A percentile compares a stretch with the other conserved stretches of the same genome.
phyloP scores from a whole-genome alignment of 2,888 invertebrate species.

The Polia nebulosa region DNA sequence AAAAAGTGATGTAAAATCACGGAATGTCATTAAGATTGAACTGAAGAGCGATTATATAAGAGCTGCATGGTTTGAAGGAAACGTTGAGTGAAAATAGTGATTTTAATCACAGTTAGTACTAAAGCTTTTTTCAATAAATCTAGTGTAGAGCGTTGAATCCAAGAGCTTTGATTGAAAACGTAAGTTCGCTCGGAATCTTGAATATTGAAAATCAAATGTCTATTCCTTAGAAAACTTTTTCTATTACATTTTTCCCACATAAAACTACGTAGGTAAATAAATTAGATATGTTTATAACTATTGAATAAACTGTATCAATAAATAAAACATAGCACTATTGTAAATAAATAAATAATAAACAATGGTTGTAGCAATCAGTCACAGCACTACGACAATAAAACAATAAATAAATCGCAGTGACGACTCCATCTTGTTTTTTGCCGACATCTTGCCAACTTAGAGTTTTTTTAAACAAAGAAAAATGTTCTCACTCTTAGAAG shows the following conservation, averaged over 20 bases:
- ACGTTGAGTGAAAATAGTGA: constrained; percentile 12
- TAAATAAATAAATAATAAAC: not conserved
- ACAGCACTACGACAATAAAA: constrained; percentile 30
- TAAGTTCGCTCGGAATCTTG: constrained; percentile 13
- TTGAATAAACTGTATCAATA: not conserved
- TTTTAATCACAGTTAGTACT: constrained; percentile 39
- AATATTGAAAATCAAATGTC: constrained; percentile 10
- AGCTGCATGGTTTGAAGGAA: constrained; percentile 14
- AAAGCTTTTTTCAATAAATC: constrained; percentile 39
- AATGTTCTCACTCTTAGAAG: constrained; percentile 26
- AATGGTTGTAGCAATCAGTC: constrained; percentile 40
- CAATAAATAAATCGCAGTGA: constrained; percentile 47
- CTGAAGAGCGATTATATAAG: constrained; percentile 15
- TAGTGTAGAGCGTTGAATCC: constrained; percentile 11
- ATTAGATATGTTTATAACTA: not conserved
- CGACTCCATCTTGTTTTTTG: constrained; percentile 47
- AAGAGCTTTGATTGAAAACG: constrained; percentile 33
- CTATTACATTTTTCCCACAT: not conserved
- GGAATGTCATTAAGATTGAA: constrained; percentile 34
- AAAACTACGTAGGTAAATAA: not conserved
- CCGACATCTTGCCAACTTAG: constrained; percentile 30
- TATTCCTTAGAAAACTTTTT: not conserved
- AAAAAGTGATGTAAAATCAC: constrained; percentile 48
- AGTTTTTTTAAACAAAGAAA: constrained; percentile 49
- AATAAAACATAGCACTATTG: not conserved